Percentiles rank a stretch among this genome's conserved stretches.
Conservation (phyloP, 2,113 vertebrate species). For the Anolis carolinensis region DNA sequence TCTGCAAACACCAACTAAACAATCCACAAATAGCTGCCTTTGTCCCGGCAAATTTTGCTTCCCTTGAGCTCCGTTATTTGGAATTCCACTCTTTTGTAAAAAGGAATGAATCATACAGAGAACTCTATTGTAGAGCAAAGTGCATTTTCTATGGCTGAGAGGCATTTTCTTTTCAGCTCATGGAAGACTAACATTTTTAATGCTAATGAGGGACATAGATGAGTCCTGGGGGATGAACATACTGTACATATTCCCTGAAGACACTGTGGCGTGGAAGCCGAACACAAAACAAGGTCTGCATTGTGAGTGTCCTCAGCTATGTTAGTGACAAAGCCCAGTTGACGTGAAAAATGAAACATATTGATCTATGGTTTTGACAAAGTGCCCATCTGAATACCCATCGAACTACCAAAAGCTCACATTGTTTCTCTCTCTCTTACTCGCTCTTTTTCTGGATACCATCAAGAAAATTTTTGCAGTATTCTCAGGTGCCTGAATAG, state of each 20-base stretch:
- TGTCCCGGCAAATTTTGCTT: conserved; percentile 31
- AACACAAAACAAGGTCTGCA: conserved; percentile 33
- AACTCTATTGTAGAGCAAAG: conserved; percentile 29
- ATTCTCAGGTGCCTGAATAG: conserved; percentile 10
- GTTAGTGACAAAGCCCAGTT: not conserved
- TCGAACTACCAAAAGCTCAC: not conserved
- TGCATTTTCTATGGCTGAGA: conserved; percentile 41
- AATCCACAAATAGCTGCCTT: conserved; percentile 23
- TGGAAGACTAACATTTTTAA: conserved; percentile 44
- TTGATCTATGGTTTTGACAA: conserved; percentile 14
- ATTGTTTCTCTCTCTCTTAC: accelerated
- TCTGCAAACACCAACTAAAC: conserved; percentile 29
- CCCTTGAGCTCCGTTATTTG: conserved; percentile 32
- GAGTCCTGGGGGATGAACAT: conserved; percentile 26
- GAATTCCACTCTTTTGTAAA: conserved; percentile 20
- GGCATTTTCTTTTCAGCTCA: conserved; percentile 29
- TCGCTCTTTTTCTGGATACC: conserved; percentile 1
- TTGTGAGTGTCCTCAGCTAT: conserved; percentile 28
- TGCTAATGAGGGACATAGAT: conserved; percentile 44
- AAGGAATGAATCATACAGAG: conserved; percentile 15
- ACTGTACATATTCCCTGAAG: conserved; percentile 13
- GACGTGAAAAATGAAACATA: not conserved
- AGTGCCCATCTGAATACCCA: not conserved
- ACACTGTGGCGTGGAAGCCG: conserved; percentile 18
- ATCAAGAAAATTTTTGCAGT: not conserved